phyloP scores from a whole-genome alignment of 1,140 invertebrate species.

The Orius insidiosus region DNA sequence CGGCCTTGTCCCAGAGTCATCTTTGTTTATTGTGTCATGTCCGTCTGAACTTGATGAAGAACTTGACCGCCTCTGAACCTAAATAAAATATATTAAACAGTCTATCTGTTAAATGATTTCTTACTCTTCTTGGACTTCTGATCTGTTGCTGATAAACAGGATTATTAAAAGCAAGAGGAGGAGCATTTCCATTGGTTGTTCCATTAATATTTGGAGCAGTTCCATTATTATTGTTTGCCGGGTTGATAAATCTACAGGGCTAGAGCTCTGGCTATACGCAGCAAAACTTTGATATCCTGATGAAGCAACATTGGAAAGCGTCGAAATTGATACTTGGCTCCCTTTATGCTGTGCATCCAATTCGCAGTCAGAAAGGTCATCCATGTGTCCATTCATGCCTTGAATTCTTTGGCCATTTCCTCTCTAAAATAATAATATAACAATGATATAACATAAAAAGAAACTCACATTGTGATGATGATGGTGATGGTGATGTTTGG shows the following conservation, averaged over 20 bases:
- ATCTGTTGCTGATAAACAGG: slow-evolving; percentile 43
- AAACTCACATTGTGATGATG: slow-evolving; percentile 20
- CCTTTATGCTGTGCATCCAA: slow-evolving; percentile 39
- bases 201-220: slow-evolving; percentile 14
- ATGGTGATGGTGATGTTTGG: slow-evolving; percentile 26
- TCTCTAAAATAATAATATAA: not conserved
- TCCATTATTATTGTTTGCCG: slow-evolving; percentile 20
- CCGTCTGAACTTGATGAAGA: slow-evolving; percentile 9
- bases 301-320: slow-evolving; percentile 63
- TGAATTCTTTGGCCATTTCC: not conserved
- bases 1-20: not conserved
- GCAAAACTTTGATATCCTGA: slow-evolving; percentile 83
- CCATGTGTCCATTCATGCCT: slow-evolving; percentile 26
- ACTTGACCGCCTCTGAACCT: not conserved
- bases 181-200: slow-evolving; percentile 17
- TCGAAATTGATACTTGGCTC: slow-evolving; percentile 59
- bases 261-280: slow-evolving; percentile 75
- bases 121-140: slow-evolving; percentile 25
- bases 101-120: too few relatives aligned
- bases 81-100: not conserved
- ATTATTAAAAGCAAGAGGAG: slow-evolving; percentile 71
- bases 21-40: not conserved
- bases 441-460: not conserved
- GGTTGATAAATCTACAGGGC: slow-evolving; percentile 57
- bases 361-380: slow-evolving; percentile 51